These are phyloP conservation scores for Scaptomyza hsui DNA, from an alignment of 1,140 invertebrate species.

Conservation along the genomic window DNA sequence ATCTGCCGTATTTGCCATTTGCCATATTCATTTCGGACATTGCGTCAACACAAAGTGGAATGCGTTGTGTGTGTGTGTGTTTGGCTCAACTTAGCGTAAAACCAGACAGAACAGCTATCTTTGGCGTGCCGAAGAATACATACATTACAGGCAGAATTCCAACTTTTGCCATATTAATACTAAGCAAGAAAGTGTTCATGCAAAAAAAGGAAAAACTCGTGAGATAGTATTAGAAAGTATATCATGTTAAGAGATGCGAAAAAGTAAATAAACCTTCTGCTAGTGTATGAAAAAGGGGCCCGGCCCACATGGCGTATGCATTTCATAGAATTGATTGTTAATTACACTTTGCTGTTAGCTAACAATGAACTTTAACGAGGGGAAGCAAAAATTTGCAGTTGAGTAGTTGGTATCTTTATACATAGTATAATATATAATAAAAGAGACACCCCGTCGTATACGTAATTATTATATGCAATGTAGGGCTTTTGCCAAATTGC, in stretches of 20 bases:
- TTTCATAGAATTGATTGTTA: constrained; percentile 4
- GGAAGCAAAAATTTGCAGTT: background rate
- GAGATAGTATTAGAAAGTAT: too few relatives aligned
- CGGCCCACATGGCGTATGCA: constrained; percentile 24
- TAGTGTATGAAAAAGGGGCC: constrained; percentile 7
- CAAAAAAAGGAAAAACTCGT: too few relatives aligned
- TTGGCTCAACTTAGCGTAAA: too few relatives aligned
- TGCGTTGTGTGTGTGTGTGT: constrained; percentile 2
- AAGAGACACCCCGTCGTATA: constrained; percentile 5
- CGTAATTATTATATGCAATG: background rate
- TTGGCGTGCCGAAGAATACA: too few relatives aligned
- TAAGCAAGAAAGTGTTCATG: too few relatives aligned
- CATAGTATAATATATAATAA: background rate
- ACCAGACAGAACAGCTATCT: too few relatives aligned
- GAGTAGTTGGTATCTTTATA: too few relatives aligned
- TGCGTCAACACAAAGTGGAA: background rate
- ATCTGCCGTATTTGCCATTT: constrained; percentile 21
- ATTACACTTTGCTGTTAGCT: too few relatives aligned
- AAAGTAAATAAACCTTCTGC: background rate
- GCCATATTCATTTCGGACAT: background rate
- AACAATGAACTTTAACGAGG: too few relatives aligned
- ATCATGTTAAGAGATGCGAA: too few relatives aligned
- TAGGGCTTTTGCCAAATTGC: background rate
- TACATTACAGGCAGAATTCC: too few relatives aligned
- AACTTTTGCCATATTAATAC: too few relatives aligned